These are phyloP conservation scores for Nesogale talazaci DNA, from an alignment of 2,113 vertebrate genomes.

Conservation along the genomic window DNA sequence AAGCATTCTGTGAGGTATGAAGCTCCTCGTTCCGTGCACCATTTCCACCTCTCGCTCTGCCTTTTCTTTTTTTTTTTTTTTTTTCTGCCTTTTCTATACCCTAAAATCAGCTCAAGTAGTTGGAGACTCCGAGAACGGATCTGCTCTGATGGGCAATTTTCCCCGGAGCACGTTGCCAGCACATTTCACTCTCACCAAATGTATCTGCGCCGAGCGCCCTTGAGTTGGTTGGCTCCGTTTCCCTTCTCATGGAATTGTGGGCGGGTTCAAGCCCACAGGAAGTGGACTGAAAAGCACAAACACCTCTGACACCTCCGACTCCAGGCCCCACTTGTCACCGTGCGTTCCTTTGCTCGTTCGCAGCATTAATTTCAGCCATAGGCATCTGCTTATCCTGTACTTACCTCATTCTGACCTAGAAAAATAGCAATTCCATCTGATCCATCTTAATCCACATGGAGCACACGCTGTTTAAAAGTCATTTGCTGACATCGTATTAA, in stretches of 20 bases:
- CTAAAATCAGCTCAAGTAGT: not conserved
- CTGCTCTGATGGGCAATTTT: not conserved
- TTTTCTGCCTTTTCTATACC: not conserved
- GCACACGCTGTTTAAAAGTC: not conserved
- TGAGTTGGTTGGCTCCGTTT: not conserved
- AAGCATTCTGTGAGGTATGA: not conserved
- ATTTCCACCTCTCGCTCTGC: not conserved
- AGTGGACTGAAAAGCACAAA: not conserved
- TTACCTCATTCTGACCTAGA: not conserved
- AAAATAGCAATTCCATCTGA: too few species aligned
- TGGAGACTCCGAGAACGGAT: not conserved
- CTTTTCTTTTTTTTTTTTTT: slow-evolving; percentile 21
- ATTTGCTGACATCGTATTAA: not conserved
- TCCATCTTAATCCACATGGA: not conserved
- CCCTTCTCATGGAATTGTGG: not conserved
- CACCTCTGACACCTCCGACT: not conserved
- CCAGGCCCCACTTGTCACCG: not conserved
- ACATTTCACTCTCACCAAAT: not conserved
- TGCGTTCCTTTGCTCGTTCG: not conserved
- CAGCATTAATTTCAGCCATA: not conserved
- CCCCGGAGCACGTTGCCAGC: not conserved
- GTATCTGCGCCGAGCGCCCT: not conserved
- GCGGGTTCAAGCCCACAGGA: not conserved
- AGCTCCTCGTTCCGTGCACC: not conserved
- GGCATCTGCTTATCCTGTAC: not conserved